These are phyloP conservation scores for Scolopax rusticola DNA, from an alignment of 2,797 vertebrate species.

Conservation along the genomic window DNA sequence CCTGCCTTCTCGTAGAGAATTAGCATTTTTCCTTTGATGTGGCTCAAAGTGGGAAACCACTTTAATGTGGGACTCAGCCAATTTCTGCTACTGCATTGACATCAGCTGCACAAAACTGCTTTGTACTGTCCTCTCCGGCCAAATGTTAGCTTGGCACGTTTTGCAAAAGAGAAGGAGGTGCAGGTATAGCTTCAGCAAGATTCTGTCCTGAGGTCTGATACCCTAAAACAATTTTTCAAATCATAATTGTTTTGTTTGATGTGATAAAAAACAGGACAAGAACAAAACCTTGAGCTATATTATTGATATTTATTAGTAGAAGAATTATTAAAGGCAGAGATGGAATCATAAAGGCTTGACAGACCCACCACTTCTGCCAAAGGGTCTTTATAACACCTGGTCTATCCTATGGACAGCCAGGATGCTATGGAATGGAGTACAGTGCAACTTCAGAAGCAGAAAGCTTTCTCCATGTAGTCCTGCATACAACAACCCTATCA, in stretches of 20 bases:
- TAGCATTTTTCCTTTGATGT: constrained; percentile 50
- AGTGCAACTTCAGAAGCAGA: neutral
- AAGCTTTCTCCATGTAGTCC: neutral
- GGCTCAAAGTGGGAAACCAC: constrained; percentile 34
- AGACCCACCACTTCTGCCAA: neutral
- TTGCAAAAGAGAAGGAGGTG: neutral
- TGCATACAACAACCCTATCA: rapidly evolving
- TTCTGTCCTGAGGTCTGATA: neutral
- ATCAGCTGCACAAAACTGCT: constrained; percentile 13
- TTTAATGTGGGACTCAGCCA: constrained; percentile 16
- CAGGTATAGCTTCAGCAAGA: neutral
- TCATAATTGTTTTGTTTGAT: neutral
- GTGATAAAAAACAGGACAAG: neutral
- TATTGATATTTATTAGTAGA: constrained; percentile 1
- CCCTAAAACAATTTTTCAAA: neutral
- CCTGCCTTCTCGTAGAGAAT: constrained; percentile 29
- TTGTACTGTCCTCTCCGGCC: neutral
- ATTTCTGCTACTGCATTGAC: constrained; percentile 27
- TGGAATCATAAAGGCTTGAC: neutral
- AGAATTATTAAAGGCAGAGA: neutral
- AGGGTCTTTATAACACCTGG: constrained; percentile 15
- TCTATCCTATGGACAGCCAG: neutral
- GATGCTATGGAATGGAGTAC: neutral
- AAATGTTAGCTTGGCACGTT: constrained; percentile 37
- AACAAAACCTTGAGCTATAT: neutral